phyloP scores from a whole-genome alignment of 2,113 vertebrate genomes.

The Poeciliopsis turrubarensis region DNA sequence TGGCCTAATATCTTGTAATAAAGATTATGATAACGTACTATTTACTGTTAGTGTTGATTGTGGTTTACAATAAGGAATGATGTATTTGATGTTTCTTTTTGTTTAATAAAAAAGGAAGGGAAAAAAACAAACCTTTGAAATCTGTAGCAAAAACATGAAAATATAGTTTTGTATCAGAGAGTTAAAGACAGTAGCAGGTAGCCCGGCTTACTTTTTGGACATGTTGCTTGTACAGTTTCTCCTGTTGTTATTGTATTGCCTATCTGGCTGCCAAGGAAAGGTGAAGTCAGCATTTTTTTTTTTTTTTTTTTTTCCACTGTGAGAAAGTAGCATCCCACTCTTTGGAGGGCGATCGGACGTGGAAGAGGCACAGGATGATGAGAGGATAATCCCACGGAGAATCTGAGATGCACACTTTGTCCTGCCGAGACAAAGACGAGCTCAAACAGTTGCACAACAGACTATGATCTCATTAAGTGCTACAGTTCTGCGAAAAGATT shows the following conservation, averaged over 20 bases:
- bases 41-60: constrained; percentile 71
- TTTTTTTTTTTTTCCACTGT: constrained; percentile 65
- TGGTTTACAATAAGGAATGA: constrained; percentile 60
- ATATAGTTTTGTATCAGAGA: constrained; percentile 73
- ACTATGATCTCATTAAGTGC: constrained; percentile 49
- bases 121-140: constrained; percentile 42
- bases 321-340: constrained; percentile 56
- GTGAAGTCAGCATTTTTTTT: constrained; percentile 60
- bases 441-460: constrained; percentile 42
- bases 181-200: constrained; percentile 44
- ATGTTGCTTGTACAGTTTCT: constrained; percentile 62
- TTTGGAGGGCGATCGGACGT: constrained; percentile 39
- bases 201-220: constrained; percentile 51
- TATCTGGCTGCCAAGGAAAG: constrained; percentile 51
- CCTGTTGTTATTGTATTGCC: constrained; percentile 56
- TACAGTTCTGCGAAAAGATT: constrained; percentile 56
- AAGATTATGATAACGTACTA: constrained; percentile 79
- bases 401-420: constrained; percentile 35
- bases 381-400: constrained; percentile 36
- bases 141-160: constrained; percentile 66
- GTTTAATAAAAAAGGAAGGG: not conserved
- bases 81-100: constrained; percentile 62
- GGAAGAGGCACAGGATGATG: constrained; percentile 22
- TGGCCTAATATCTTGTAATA: constrained; percentile 82
- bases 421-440: constrained; percentile 9